Percentiles rank a stretch among this genome's conserved stretches.
These are phyloP conservation scores for Seira musarum DNA, from an alignment of 2,888 invertebrate genomes.

Conservation along the genomic window DNA sequence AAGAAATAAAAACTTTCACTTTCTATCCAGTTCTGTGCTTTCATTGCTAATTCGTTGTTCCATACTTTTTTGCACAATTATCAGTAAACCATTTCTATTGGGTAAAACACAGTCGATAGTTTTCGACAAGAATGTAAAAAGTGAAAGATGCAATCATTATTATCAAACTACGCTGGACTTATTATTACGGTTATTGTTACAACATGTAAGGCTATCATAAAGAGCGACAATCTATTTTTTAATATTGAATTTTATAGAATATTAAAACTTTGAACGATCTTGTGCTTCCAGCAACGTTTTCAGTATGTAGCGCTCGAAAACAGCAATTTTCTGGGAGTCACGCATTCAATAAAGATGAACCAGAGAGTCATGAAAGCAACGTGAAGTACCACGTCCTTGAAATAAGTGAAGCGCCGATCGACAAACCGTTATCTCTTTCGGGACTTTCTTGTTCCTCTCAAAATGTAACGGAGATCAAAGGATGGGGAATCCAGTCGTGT, in stretches of 20 bases:
- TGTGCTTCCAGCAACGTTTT: slow-evolving; percentile 3
- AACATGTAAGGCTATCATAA: no score
- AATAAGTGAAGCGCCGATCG: background rate
- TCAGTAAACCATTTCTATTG: no score
- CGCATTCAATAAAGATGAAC: slow-evolving; percentile 29
- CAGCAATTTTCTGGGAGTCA: slow-evolving; percentile 47
- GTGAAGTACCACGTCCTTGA: background rate
- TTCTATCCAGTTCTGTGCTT: no score
- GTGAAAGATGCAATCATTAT: slow-evolving; percentile 49
- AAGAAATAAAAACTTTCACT: no score
- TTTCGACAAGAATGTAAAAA: slow-evolving; percentile 52
- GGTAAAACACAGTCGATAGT: slow-evolving; percentile 21
- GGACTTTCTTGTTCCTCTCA: slow-evolving; percentile 23
- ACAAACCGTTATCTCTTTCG: background rate
- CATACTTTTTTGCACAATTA: no score
- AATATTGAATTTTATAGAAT: no score
- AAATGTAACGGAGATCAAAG: slow-evolving; percentile 40
- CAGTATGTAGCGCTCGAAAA: slow-evolving; percentile 36
- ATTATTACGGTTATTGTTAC: slow-evolving; percentile 43
- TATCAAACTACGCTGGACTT: slow-evolving; percentile 33
- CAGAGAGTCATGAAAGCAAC: no score
- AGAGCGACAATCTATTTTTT: no score
- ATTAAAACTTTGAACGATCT: no score
- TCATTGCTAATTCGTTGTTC: no score
- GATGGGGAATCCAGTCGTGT: slow-evolving; percentile 39